phyloP scores from a whole-genome alignment of 2,888 invertebrate genomes.

The Cephus spinipes region DNA sequence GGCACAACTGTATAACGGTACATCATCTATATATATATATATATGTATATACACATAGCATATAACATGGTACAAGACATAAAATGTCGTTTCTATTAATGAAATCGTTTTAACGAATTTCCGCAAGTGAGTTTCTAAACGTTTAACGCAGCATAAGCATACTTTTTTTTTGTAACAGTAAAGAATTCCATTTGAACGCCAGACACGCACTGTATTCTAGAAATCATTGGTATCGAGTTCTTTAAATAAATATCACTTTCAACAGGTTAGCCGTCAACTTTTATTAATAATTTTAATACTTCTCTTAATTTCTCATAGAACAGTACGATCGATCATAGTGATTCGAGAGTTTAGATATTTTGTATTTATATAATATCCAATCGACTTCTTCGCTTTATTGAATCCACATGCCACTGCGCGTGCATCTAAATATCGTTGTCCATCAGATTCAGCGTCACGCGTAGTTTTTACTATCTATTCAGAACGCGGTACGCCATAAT shows the following conservation, averaged over 20 bases:
- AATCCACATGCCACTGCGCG: neutral
- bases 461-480: neutral
- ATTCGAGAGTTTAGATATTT: neutral
- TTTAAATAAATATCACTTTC: no score
- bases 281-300: no score
- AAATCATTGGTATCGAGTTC: neutral
- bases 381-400: neutral
- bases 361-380: neutral
- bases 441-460: neutral
- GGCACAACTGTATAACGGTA: slow-evolving; percentile 51
- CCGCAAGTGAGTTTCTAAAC: neutral
- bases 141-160: neutral
- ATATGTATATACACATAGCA: neutral
- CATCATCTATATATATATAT: neutral
- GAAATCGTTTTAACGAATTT: slow-evolving; percentile 23
- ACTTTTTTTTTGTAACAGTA: neutral
- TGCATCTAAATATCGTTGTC: neutral
- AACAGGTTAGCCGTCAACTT: no score
- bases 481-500: neutral
- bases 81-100: slow-evolving; percentile 32
- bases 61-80: slow-evolving; percentile 18
- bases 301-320: no score
- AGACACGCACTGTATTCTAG: neutral
- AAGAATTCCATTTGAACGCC: neutral
- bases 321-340: neutral